phyloP scores from a whole-genome alignment of 2,113 vertebrate genomes.

The Vulpes lagopus region DNA sequence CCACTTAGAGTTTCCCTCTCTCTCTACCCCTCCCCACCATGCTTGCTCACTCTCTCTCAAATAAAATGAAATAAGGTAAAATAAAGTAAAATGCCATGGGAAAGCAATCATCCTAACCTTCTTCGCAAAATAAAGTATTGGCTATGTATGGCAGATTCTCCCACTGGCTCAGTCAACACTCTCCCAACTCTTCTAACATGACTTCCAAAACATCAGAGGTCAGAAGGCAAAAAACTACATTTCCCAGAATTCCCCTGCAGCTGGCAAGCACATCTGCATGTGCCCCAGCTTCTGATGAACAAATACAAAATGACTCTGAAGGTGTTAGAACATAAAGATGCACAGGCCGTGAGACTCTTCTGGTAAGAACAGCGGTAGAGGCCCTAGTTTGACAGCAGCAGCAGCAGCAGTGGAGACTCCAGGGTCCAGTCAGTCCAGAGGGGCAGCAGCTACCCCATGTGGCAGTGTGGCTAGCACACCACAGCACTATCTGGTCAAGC shows the following conservation, averaged over 20 bases:
- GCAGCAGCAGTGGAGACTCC: not conserved
- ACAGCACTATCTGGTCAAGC: not conserved
- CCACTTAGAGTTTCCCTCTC: not conserved
- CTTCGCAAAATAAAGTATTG: not conserved
- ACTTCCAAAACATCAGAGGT: not conserved
- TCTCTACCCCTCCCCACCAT: not conserved
- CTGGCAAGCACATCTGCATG: not conserved
- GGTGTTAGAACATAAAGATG: too few species aligned
- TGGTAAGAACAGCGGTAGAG: not conserved
- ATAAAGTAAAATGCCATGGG: not conserved
- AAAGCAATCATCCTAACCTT: not conserved
- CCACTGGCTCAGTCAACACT: rapidly evolving
- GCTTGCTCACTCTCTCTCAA: not conserved
- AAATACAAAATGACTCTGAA: not conserved
- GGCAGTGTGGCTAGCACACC: not conserved
- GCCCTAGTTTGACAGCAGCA: not conserved
- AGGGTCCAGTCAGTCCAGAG: not conserved
- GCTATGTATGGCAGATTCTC: not conserved
- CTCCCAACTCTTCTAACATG: not conserved
- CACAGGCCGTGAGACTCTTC: not conserved
- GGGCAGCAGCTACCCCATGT: rapidly evolving
- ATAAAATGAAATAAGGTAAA: not conserved
- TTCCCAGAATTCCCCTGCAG: constrained; percentile 37
- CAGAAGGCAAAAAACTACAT: not conserved
- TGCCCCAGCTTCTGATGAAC: not conserved